Conservation (phyloP, 2,113 vertebrate genomes). For the Passer domesticus region DNA sequence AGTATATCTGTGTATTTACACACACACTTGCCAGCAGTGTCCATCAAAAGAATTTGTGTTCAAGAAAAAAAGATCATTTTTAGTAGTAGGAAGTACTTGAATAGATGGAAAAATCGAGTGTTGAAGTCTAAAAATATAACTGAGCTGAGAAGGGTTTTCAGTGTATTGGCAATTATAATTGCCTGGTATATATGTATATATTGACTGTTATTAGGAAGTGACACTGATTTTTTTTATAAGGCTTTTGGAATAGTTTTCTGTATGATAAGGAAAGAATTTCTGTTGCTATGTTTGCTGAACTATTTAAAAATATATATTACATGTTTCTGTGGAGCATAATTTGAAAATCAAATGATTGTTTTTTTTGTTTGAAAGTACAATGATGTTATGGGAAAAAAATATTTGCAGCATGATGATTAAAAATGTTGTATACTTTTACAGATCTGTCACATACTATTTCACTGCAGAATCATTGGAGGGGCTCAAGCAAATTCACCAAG, state of each 20-base stretch:
- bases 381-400: not conserved
- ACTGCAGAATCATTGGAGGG: conserved; percentile 73
- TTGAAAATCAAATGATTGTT: not conserved
- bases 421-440: conserved; percentile 30
- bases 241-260: not conserved
- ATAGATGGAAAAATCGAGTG: not conserved
- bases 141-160: not conserved
- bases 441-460: conserved; percentile 77
- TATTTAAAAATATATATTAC: not conserved
- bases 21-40: not conserved
- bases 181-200: not conserved
- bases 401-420: not conserved
- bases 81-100: not conserved
- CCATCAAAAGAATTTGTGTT: not conserved
- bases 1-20: not conserved
- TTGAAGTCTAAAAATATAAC: not conserved
- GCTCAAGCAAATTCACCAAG: conserved; percentile 86
- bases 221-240: not conserved
- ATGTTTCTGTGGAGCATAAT: not conserved
- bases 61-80: not conserved
- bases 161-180: not conserved
- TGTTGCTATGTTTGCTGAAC: not conserved
- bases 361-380: not conserved
- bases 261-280: not conserved
- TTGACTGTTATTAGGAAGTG: not conserved